Evolutionary conservation across 2,797 vertebrate genomes (phyloP).

Genomic region (Melanotaenia maccullochi): DNA sequence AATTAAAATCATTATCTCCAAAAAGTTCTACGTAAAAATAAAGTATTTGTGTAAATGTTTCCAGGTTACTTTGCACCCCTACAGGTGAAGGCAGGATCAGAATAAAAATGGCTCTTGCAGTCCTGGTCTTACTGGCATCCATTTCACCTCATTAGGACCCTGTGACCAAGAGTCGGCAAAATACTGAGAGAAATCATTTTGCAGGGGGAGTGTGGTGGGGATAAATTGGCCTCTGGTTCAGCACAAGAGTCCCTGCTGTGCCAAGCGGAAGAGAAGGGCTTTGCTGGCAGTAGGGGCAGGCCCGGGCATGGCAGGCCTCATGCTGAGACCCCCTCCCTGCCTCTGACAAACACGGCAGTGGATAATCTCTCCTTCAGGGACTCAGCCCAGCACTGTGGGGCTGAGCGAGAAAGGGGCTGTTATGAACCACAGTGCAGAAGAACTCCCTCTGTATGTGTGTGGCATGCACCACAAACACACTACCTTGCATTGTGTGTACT

Average conservation of each 20-base stretch:
- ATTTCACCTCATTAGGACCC: conserved; percentile 84
- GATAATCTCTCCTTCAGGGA: conserved; percentile 84
- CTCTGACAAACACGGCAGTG: conserved; percentile 83
- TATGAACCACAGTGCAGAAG: conserved; percentile 68
- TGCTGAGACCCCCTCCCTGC: conserved; percentile 82
- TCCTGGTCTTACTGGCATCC: conserved; percentile 75
- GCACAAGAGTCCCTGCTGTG: conserved; percentile 80
- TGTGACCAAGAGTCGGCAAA: conserved; percentile 74
- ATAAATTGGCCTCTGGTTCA: conserved; percentile 82
- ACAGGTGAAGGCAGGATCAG: conserved; percentile 25
- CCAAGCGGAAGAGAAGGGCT: conserved; percentile 82
- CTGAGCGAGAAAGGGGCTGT: conserved; percentile 73
- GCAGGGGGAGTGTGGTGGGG: conserved; percentile 68
- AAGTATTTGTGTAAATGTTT: conserved; percentile 22
- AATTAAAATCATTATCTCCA: background rate
- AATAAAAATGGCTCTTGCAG: conserved; percentile 60
- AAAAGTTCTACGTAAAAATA: background rate
- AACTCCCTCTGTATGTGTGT: conserved; percentile 64
- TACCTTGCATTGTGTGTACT: conserved; percentile 40
- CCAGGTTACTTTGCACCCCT: conserved; percentile 34
- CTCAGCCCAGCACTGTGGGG: conserved; percentile 78
- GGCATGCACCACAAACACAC: conserved; percentile 39
- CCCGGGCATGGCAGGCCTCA: conserved; percentile 82
- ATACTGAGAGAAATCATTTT: conserved; percentile 75
- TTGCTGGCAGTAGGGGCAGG: conserved; percentile 85